These are phyloP conservation scores for Crocallis elinguaria DNA, from an alignment of 2,888 invertebrate genomes.

Conservation along the genomic window DNA sequence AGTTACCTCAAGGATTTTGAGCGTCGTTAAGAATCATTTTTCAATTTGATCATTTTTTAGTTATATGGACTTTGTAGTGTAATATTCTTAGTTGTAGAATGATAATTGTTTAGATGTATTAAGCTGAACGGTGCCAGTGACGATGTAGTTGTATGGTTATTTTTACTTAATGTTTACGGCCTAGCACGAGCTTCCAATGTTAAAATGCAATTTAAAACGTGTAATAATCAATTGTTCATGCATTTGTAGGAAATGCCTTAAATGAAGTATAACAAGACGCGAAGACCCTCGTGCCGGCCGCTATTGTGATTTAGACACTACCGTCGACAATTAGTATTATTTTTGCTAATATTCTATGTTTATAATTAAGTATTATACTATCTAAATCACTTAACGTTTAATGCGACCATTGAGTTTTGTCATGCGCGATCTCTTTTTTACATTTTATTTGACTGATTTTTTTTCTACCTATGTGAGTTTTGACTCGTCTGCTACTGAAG, in stretches of 20 bases:
- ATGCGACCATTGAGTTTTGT: slow-evolving; percentile 53
- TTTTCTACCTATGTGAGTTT: slow-evolving; percentile 44
- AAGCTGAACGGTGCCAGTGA: slow-evolving; percentile 37
- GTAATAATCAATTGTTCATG: too few species aligned
- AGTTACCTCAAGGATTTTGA: slow-evolving; percentile 32
- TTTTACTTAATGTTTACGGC: slow-evolving; percentile 22
- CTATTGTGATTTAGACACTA: slow-evolving; percentile 42
- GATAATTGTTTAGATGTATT: slow-evolving; percentile 33
- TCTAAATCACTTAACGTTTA: slow-evolving; percentile 52
- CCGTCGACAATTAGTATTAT: slow-evolving; percentile 49
- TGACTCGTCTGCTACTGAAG: slow-evolving; percentile 42
- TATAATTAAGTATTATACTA: slow-evolving; percentile 56
- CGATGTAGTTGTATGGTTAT: slow-evolving; percentile 25
- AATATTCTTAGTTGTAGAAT: slow-evolving; percentile 42
- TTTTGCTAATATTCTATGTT: slow-evolving; percentile 37
- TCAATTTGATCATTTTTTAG: slow-evolving; percentile 26
- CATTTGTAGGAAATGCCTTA: too few species aligned
- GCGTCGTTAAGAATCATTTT: slow-evolving; percentile 15
- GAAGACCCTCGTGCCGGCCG: slow-evolving; percentile 18
- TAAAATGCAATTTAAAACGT: neutral
- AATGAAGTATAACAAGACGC: too few species aligned
- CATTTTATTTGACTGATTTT: slow-evolving; percentile 74
- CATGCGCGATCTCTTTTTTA: slow-evolving; percentile 59
- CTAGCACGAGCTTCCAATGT: slow-evolving; percentile 15
- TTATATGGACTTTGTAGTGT: slow-evolving; percentile 24